Evolutionary conservation across 2,797 vertebrate genomes (phyloP).

Genomic region (Poeciliopsis gracilis): DNA sequence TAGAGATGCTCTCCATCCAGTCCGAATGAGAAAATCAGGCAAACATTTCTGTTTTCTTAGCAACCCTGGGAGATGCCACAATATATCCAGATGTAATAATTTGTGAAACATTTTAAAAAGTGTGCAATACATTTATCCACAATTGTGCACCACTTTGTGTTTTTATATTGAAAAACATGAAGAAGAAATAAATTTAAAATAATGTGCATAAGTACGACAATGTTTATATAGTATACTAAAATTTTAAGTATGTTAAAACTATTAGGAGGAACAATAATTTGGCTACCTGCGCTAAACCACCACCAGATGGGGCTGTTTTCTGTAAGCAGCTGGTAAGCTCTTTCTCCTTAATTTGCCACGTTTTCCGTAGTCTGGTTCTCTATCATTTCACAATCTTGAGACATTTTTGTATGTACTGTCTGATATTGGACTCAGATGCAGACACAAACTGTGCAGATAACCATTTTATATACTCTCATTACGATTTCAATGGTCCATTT

Average conservation of each 20-base stretch:
- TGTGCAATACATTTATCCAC: not conserved
- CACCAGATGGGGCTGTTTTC: constrained; percentile 56
- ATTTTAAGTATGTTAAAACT: not conserved
- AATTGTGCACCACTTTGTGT: not conserved
- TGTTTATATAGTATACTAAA: not conserved
- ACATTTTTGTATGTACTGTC: constrained; percentile 15
- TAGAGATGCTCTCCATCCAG: not conserved
- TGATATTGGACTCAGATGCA: constrained; percentile 10
- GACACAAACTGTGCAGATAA: constrained; percentile 1
- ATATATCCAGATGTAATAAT: not conserved
- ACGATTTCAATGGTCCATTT: constrained; percentile 21
- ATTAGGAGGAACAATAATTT: not conserved
- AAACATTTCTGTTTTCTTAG: not conserved
- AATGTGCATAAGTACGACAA: not conserved
- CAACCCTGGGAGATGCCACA: not conserved
- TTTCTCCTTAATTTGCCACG: constrained; percentile 8
- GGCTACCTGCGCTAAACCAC: not conserved
- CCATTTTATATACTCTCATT: not conserved
- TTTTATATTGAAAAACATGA: not conserved
- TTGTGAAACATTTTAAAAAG: not conserved
- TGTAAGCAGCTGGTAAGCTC: constrained; percentile 6
- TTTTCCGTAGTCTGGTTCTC: constrained; percentile 22
- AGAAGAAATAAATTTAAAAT: not conserved
- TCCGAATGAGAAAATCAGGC: not conserved
- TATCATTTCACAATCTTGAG: constrained; percentile 5